Evolutionary conservation across 2,888 invertebrate species (phyloP).

Genomic region (Dioctria rufipes): DNA sequence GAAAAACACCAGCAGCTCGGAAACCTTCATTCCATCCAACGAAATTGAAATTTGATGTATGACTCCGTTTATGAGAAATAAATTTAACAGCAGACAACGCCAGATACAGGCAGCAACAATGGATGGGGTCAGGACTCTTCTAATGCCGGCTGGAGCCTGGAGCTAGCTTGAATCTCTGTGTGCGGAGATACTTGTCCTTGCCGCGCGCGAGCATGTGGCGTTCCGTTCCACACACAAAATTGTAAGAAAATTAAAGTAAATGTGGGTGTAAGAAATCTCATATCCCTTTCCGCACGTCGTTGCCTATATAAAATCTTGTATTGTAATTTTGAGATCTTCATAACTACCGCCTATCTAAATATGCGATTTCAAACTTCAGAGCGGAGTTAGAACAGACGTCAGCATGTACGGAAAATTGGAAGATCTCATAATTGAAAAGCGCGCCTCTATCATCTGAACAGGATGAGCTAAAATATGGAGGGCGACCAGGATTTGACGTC

Average conservation of each 20-base stretch:
- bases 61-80: slow-evolving; percentile 59
- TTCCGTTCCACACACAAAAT: background rate
- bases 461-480: too few species aligned
- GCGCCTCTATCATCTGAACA: too few species aligned
- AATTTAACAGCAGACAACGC: slow-evolving; percentile 57
- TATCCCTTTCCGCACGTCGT: too few species aligned
- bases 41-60: slow-evolving; percentile 60
- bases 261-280: background rate
- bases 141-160: background rate
- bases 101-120: slow-evolving; percentile 38
- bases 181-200: too few species aligned
- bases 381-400: too few species aligned
- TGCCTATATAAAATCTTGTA: too few species aligned
- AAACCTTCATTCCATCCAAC: slow-evolving; percentile 51
- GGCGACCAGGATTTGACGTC: too few species aligned
- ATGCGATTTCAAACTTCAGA: too few species aligned
- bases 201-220: background rate
- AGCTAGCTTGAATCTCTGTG: background rate
- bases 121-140: slow-evolving; percentile 20
- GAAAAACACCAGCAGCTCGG: slow-evolving; percentile 32
- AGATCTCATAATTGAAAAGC: too few species aligned
- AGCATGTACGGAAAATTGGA: too few species aligned
- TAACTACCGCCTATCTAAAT: too few species aligned
- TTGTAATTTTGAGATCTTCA: too few species aligned
- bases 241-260: slow-evolving; percentile 16